phyloP scores from a whole-genome alignment of 2,797 vertebrate genomes.

The Urosaurus nigricauda region DNA sequence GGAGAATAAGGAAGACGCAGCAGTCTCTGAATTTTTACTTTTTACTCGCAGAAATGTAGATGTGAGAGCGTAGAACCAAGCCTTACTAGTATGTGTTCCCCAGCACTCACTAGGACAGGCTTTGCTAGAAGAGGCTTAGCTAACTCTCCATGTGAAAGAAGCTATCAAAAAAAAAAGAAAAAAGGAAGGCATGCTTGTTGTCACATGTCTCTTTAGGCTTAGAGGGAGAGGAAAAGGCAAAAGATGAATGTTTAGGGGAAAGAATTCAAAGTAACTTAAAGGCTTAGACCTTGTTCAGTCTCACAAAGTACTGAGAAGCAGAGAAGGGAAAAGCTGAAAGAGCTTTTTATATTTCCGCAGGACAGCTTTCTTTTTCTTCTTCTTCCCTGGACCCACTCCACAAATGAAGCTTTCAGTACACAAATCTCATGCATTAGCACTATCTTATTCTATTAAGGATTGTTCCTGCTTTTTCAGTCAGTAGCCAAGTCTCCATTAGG shows the following conservation, averaged over 20 bases:
- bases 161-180: not conserved
- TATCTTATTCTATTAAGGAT: constrained; percentile 32
- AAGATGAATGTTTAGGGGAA: not conserved
- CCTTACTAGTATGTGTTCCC: not conserved
- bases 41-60: not conserved
- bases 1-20: not conserved
- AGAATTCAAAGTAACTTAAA: constrained; percentile 24
- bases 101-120: not conserved
- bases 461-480: not conserved
- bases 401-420: constrained; percentile 13
- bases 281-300: not conserved
- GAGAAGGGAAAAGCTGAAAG: constrained; percentile 10
- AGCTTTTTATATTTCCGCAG: not conserved
- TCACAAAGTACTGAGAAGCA: not conserved
- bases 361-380: not conserved
- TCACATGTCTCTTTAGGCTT: not conserved
- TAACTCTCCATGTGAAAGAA: not conserved
- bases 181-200: not conserved
- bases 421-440: constrained; percentile 5
- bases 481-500: not conserved
- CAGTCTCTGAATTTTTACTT: not conserved
- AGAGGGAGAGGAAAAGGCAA: not conserved
- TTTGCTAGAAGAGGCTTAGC: not conserved
- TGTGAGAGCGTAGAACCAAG: not conserved
- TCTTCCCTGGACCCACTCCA: too few relatives aligned